Evolutionary conservation across 2,797 vertebrate genomes (phyloP).

Genomic region (Danio jaintianensis): DNA sequence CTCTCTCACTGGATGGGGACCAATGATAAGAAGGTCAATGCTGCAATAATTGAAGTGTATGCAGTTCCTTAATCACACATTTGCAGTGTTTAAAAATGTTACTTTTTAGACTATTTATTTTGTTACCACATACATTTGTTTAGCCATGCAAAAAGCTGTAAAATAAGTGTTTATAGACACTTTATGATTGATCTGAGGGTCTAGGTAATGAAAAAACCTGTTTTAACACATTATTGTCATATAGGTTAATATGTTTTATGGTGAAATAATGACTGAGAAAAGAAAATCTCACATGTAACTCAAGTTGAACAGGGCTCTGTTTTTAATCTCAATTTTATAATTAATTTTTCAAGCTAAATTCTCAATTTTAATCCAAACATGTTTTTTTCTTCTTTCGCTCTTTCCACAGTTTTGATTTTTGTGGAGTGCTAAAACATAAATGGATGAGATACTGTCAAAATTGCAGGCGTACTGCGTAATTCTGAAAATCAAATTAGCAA

Average conservation of each 20-base stretch:
- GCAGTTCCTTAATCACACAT: neutral
- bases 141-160: neutral
- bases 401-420: slow-evolving; percentile 29
- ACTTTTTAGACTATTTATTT: neutral
- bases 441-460: slow-evolving; percentile 46
- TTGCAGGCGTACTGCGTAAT: slow-evolving; percentile 53
- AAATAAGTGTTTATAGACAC: slow-evolving; percentile 6
- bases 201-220: neutral
- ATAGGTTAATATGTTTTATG: slow-evolving; percentile 18
- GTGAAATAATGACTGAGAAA: slow-evolving; percentile 1
- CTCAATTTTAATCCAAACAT: slow-evolving; percentile 6
- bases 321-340: slow-evolving; percentile 16
- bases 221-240: slow-evolving; percentile 29
- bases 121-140: neutral
- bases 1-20: neutral
- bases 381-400: slow-evolving; percentile 4
- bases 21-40: neutral
- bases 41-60: neutral
- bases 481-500: slow-evolving; percentile 55
- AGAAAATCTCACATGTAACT: neutral
- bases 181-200: neutral
- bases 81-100: neutral
- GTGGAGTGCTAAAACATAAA: slow-evolving; percentile 32
- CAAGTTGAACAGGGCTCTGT: slow-evolving; percentile 28
- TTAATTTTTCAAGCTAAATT: neutral